Conservation (phyloP, 2,113 vertebrate species). For the Hydrolagus affinis region DNA sequence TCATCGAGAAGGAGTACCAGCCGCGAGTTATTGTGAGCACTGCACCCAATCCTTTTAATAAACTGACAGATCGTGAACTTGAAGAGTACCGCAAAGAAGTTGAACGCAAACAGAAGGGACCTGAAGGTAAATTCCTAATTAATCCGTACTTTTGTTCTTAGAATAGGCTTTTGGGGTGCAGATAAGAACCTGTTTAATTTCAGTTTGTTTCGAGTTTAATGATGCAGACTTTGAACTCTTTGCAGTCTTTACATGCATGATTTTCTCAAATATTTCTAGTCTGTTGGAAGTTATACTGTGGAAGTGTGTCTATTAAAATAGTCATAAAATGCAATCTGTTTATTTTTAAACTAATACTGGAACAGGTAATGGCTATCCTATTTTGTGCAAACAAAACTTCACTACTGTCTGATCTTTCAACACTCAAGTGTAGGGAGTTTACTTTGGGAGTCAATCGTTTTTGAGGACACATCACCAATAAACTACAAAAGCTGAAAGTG, state of each 20-base stretch:
- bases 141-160: not conserved
- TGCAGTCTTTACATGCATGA: not conserved
- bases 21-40: slow-evolving; percentile 83
- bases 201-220: not conserved
- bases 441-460: not conserved
- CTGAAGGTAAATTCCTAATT: slow-evolving; percentile 60
- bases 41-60: slow-evolving; percentile 92
- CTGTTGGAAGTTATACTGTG: no score
- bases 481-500: not conserved
- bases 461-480: not conserved
- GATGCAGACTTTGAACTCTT: not conserved
- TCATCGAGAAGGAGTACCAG: slow-evolving; percentile 96
- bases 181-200: not conserved
- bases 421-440: no score
- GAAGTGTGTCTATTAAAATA: not conserved
- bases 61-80: slow-evolving; percentile 82
- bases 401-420: not conserved
- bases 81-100: slow-evolving; percentile 88
- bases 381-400: not conserved
- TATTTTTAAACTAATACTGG: not conserved
- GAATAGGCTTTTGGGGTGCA: not conserved
- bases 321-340: not conserved
- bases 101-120: slow-evolving; percentile 84
- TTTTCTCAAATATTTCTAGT: not conserved
- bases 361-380: not conserved